Conservation (phyloP, 1,140 invertebrate species). For the Cydia strobilella region DNA sequence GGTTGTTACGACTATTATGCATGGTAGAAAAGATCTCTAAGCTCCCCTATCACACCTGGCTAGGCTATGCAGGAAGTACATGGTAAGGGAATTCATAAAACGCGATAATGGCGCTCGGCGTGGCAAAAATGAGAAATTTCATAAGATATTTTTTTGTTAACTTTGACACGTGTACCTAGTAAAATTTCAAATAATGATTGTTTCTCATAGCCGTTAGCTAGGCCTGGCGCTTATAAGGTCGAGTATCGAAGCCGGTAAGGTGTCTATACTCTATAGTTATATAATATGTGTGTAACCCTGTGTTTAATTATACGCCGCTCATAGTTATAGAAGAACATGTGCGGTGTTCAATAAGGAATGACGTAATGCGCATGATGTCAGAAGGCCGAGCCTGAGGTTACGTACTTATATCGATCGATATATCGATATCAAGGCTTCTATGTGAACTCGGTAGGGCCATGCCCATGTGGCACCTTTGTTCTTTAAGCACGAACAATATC, state of each 20-base stretch:
- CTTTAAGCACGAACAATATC: background rate
- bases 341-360: slow-evolving; percentile 46
- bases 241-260: slow-evolving; percentile 32
- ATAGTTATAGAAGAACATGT: slow-evolving; percentile 33
- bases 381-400: slow-evolving; percentile 41
- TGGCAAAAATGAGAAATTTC: no score
- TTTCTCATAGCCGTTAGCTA: background rate
- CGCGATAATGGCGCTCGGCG: no score
- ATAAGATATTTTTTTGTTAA: no score
- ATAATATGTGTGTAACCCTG: slow-evolving; percentile 41
- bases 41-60: no score
- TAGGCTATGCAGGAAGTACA: no score
- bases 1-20: no score
- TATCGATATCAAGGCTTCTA: slow-evolving; percentile 7
- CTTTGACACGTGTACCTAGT: no score
- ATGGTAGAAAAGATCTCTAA: no score
- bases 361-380: slow-evolving; percentile 47
- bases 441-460: background rate
- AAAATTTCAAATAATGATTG: no score
- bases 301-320: slow-evolving; percentile 46
- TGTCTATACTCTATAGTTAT: slow-evolving; percentile 42
- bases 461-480: background rate
- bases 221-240: slow-evolving; percentile 6
- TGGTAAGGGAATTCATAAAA: no score
- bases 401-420: no score